A percentile compares a stretch with the other conserved stretches of the same genome.
Evolutionary conservation across 37 sponge, comb jelly and placozoan genomes (phyloP).

Genomic region (Chondrosia reniformis): DNA sequence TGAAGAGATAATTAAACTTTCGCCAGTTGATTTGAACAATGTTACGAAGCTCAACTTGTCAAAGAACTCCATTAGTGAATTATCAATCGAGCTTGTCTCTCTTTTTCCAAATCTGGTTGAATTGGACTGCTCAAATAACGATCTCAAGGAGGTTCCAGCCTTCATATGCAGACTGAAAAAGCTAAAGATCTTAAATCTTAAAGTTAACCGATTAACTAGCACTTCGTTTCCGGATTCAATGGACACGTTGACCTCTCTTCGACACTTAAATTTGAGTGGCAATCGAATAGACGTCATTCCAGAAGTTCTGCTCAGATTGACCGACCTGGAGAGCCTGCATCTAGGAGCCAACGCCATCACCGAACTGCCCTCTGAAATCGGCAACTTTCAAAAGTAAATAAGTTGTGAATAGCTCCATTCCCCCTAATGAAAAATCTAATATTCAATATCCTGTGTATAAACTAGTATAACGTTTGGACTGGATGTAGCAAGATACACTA

Average conservation of each 20-base stretch:
- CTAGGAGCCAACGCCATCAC: conserved; percentile 54
- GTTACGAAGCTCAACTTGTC: neutral
- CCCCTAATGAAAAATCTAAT: no score
- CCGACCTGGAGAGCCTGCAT: conserved; percentile 29
- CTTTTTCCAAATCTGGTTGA: conserved; percentile 5
- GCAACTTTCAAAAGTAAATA: conserved; percentile 49
- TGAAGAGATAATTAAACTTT: neutral
- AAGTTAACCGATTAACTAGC: conserved; percentile 31
- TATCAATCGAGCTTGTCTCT: neutral
- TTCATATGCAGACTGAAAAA: conserved; percentile 18
- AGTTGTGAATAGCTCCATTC: neutral
- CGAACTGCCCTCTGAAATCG: conserved; percentile 38
- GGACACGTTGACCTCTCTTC: conserved; percentile 12
- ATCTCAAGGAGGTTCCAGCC: conserved; percentile 21
- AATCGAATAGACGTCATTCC: conserved; percentile 72
- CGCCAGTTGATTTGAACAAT: neutral
- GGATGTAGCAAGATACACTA: no score
- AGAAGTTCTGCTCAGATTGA: conserved; percentile 23
- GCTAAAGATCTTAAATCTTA: conserved; percentile 24
- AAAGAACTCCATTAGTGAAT: neutral
- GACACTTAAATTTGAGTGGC: conserved; percentile 62
- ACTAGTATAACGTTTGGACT: no score
- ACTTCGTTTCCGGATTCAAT: conserved; percentile 49
- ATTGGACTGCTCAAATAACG: conserved; percentile 47
- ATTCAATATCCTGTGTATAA: no score